A percentile compares a stretch with the other conserved stretches of the same genome.
Evolutionary conservation across 2,113 vertebrate genomes (phyloP).

Genomic region (Oxyura jamaicensis): DNA sequence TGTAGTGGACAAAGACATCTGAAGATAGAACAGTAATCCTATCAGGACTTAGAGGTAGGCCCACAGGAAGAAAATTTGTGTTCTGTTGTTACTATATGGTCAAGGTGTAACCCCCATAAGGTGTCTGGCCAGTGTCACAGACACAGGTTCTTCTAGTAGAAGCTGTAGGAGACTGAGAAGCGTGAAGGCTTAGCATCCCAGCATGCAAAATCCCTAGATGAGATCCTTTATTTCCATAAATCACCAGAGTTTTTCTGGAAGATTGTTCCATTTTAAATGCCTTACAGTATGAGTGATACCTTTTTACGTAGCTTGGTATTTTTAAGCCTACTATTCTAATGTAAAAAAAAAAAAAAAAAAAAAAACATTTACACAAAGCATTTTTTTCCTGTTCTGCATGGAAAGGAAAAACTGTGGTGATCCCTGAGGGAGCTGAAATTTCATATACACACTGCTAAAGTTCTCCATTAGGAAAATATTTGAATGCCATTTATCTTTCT

Average conservation of each 20-base stretch:
- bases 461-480: neutral
- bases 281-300: fast-evolving
- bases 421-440: neutral
- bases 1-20: neutral
- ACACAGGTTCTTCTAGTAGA: neutral
- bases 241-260: neutral
- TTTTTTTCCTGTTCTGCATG: neutral
- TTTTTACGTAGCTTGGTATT: neutral
- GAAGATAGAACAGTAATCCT: neutral
- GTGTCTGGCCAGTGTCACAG: neutral
- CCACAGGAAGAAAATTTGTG: neutral
- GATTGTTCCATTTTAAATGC: neutral
- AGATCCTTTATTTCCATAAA: neutral
- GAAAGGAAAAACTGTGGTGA: neutral
- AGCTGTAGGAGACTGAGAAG: neutral
- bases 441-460: neutral
- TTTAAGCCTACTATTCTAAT: neutral
- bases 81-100: neutral
- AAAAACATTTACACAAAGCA: neutral
- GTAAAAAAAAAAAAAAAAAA: neutral
- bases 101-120: neutral
- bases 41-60: neutral
- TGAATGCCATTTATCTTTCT: neutral
- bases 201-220: neutral
- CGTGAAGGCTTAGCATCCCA: neutral